phyloP scores from a whole-genome alignment of 2,113 vertebrate species.

The Anas platyrhynchos region DNA sequence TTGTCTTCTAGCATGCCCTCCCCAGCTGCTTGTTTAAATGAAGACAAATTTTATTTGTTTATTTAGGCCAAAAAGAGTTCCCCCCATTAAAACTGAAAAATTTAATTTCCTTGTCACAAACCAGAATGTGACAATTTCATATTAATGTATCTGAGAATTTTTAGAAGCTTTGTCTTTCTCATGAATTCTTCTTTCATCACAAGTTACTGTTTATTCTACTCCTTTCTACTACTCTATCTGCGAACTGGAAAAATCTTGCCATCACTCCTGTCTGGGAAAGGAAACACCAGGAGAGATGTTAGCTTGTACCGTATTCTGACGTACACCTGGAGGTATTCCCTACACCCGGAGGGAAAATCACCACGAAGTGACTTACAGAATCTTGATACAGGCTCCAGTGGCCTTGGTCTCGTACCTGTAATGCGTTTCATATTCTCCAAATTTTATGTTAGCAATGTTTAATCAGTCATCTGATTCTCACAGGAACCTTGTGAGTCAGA shows the following conservation, averaged over 20 bases:
- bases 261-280: neutral
- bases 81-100: neutral
- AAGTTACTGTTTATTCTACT: neutral
- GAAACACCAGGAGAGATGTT: neutral
- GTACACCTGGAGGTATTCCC: no score
- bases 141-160: neutral
- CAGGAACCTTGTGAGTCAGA: neutral
- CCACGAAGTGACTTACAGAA: neutral
- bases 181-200: neutral
- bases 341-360: neutral
- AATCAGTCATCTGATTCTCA: neutral
- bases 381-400: rapidly evolving
- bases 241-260: neutral
- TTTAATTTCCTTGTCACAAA: neutral
- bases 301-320: neutral
- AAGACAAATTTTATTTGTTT: neutral
- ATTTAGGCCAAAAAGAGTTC: neutral
- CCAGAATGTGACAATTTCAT: neutral
- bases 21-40: neutral
- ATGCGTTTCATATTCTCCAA: neutral
- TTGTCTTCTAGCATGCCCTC: neutral
- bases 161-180: neutral
- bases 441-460: neutral
- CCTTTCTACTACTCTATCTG: neutral
- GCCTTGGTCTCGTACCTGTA: neutral